Base-by-base conservation (phyloP, 2,888 invertebrate genomes). In the Sylvicola fuscatus region DNA sequence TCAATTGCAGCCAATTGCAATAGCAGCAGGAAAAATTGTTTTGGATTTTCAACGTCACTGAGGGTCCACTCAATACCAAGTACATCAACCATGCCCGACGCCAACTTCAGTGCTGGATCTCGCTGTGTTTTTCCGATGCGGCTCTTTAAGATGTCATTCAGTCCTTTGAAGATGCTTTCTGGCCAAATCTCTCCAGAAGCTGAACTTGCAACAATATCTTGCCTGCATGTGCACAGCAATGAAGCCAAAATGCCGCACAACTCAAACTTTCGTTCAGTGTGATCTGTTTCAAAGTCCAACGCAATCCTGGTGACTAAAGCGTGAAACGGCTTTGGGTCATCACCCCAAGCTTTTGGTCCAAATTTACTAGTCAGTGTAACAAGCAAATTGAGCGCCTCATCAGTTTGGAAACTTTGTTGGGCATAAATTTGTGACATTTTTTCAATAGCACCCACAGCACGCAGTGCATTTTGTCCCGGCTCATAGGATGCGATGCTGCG, bases 1-100 rank as follows among this genome's bases (percentile, higher is more conserved):
- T 93, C 92, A 50, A 92, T 83, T 34, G 87, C 84, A 46, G 82
- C 77, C 38, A 93, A 61, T 53, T 92, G 89, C 38, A 89, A 70
- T 10, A 90, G 59, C 14, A 89, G 61, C 46, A 90, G 74, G 49
- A 87, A 79, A 49, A 83, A 75, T 57, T 82, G 81, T 38, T 68
- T 67, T 38, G 83, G 82, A 44, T 71, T 68, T 40, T 78, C 77
- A 44, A 79, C 79, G 54, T 82, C 80, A 46, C 68, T 69, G 43
- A 86, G 62, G 37, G 78, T 69, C 86, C 87, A 89, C 43, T 84
- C 82, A 16, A 84, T 71, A 14, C 90, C 87, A 14, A 87, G 62
- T 1, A 82, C 61, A 45, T 86, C 81, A 39, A 89, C 62, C 49
- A 81, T 72, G 40, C 74, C 73, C 8, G 89, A 76, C 13, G 83